These are phyloP conservation scores for Latrodectus geometricus DNA, from an alignment of 1,140 invertebrate genomes.

Conservation along the genomic window DNA sequence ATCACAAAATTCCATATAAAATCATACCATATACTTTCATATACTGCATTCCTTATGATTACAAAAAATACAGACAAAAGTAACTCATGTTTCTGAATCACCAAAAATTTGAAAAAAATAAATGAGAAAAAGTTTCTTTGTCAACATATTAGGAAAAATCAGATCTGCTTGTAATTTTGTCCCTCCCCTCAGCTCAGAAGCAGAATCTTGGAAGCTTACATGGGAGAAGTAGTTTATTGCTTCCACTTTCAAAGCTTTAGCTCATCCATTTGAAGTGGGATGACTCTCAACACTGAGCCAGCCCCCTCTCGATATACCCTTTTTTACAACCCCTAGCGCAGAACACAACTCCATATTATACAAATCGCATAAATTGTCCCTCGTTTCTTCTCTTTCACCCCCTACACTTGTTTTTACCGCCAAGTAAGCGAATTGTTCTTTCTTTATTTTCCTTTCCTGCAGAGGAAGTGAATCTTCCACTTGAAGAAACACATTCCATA, in stretches of 20 bases:
- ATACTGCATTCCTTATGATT: too few relatives aligned
- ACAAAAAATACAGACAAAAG: too few relatives aligned
- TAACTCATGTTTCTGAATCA: too few relatives aligned
- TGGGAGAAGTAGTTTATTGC: conserved; percentile 56
- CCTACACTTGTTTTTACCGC: conserved; percentile 1
- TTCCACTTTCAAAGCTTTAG: conserved; percentile 56
- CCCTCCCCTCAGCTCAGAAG: conserved; percentile 24
- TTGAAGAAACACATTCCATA: not conserved
- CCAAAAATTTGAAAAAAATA: too few relatives aligned
- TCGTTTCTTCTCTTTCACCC: conserved; percentile 13
- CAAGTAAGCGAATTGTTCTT: conserved; percentile 3
- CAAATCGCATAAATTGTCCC: conserved; percentile 61
- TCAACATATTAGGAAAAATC: not conserved
- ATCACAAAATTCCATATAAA: too few relatives aligned
- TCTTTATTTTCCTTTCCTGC: too few relatives aligned
- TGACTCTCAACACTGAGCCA: conserved; percentile 35
- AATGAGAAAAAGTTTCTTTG: too few relatives aligned
- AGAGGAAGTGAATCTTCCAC: not conserved
- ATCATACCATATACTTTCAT: too few relatives aligned
- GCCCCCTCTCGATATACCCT: not conserved
- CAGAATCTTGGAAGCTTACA: conserved; percentile 15
- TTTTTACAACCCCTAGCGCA: conserved; percentile 43
- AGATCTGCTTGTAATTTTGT: conserved; percentile 15
- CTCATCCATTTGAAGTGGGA: conserved; percentile 51
- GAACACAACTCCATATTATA: conserved; percentile 56